Evolutionary conservation across 2,797 vertebrate species (phyloP), one percentile per base, ranked within the genome.

Genomic region (Phalloptychus januarius): DNA sequence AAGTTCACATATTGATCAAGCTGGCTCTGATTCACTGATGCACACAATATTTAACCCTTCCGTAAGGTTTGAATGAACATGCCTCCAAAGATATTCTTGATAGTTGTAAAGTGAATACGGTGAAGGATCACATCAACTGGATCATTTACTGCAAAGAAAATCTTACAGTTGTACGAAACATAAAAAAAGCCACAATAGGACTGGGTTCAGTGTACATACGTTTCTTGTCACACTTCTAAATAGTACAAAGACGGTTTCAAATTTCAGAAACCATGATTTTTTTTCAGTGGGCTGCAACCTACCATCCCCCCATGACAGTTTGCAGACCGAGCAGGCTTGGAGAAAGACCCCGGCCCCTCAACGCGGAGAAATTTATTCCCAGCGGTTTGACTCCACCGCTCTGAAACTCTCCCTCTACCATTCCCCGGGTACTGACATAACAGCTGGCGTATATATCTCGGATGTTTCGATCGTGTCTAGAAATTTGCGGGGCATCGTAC

Each of bases 181-280:
- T 31, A 1, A 4, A 77, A 12, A 79, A 78, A 79, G 72, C 63
- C 74, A 76, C 74, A 76, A 80, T 72, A 45, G 67, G 75, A 76
- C 83, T 72, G 48, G 67, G 74, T 58, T 75, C 52, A 75, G 61
- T 69, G 38, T 87, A 80, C 79, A 80, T 85, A 86, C 83, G 84
- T 87, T 87, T 88, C 78, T 86, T 82, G 71, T 86, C 89, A 80
- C 81, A 91, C 88, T 88, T 90, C 77, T 33, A 50, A 92, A 94
- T 84, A 87, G 86, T 90, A 92, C 90, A 93, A 91, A 92, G 91
- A 90, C 81, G 93, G 93, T 94, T 92, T 95, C 93, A n/a, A 58
- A 94, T 95, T 95, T 94, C 95, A 93, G 92, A 91, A 90, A 93
- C 91, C 89, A 88, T 92, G 89, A 92, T 93, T 93, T 93, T 85